Conservation (phyloP, 1,140 invertebrate species). For the Drosophila bipectinata region DNA sequence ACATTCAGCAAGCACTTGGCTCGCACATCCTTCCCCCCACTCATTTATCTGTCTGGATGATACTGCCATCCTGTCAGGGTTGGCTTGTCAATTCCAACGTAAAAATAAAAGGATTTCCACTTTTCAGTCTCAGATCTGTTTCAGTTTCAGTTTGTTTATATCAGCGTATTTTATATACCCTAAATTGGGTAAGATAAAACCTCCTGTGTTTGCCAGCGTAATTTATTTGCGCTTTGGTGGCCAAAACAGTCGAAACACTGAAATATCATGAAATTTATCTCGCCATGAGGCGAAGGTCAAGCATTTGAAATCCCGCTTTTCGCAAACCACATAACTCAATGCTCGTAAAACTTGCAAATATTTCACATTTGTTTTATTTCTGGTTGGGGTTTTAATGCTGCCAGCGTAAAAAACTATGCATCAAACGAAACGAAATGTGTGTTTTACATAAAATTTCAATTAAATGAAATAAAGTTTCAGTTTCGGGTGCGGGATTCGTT, state of each 20-base stretch:
- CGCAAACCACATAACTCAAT: slow-evolving; percentile 62
- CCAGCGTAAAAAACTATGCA: slow-evolving; percentile 65
- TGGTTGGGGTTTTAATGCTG: slow-evolving; percentile 16
- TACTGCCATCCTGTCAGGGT: slow-evolving; percentile 11
- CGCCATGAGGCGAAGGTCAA: slow-evolving; percentile 66
- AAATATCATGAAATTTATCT: slow-evolving; percentile 79
- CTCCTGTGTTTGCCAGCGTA: slow-evolving; percentile 41
- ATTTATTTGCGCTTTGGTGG: slow-evolving; percentile 71
- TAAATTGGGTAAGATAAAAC: slow-evolving; percentile 40
- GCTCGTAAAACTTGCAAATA: slow-evolving; percentile 78
- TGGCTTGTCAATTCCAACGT: slow-evolving; percentile 50
- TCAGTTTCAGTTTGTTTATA: slow-evolving; percentile 52
- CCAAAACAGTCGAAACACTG: slow-evolving; percentile 58
- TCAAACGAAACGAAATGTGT: slow-evolving; percentile 72
- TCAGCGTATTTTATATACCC: slow-evolving; percentile 62
- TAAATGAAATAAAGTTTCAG: slow-evolving; percentile 76
- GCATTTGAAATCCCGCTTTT: slow-evolving; percentile 28
- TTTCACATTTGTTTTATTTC: slow-evolving; percentile 49
- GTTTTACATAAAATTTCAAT: slow-evolving; percentile 83
- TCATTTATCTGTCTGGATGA: slow-evolving; percentile 38
- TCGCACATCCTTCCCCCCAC: slow-evolving; percentile 37
- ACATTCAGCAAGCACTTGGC: slow-evolving; percentile 65
- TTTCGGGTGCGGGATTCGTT: slow-evolving; percentile 13
- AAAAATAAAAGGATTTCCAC: slow-evolving; percentile 50
- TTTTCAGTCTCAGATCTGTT: neutral